Evolutionary conservation across 2,113 vertebrate species (phyloP), one percentile per base, ranked within the genome.

Genomic region (Cyprinodon brontotheroides): DNA sequence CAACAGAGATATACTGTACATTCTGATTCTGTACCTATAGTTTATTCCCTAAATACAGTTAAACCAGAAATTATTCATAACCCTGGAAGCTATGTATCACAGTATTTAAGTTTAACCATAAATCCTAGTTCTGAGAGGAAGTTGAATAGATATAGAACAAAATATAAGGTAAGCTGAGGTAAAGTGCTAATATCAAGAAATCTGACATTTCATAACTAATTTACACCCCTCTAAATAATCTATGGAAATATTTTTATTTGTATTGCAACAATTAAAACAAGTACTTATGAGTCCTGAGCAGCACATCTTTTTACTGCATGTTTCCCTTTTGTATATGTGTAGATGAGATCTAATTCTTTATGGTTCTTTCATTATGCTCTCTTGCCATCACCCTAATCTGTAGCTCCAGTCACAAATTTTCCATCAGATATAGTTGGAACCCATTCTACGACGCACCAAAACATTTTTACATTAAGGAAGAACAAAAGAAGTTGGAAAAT

Each of bases 21-120:
- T 40, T 6, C 59, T 60, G 38, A 72, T 53, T 80, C 59, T 74
- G n/a, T 17, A 17, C 61, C 13, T 47, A n/a, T 29, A 20, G 57
- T 39, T 61, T 36, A 53, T 60, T 45, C n/a, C 15, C 10, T 64
- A 53, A n/a, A 17, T 38, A 74, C 41, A 41, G 1, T 41, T 41
- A 41, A 41, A 9, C 29, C 41, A 4, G 9, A 41, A 41, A 41
- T 4, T 41, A 41, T 41, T 41, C 41, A 41, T 41, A 29, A 29
- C 29, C 29, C 29, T 29, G 29, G 29, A 29, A 29, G 29, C 29
- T 29, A 29, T 29, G 29, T 29, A 29, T 29, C 29, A 29, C 29
- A 29, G 29, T 29, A 29, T 29, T 29, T 29, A 29, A 29, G 1
- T 15, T 50, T 5, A 20, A 53, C 50, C 2, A 17, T 53, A 17